These are phyloP conservation scores for Eupithecia subumbrata DNA, from an alignment of 2,888 invertebrate genomes.

Conservation along the genomic window DNA sequence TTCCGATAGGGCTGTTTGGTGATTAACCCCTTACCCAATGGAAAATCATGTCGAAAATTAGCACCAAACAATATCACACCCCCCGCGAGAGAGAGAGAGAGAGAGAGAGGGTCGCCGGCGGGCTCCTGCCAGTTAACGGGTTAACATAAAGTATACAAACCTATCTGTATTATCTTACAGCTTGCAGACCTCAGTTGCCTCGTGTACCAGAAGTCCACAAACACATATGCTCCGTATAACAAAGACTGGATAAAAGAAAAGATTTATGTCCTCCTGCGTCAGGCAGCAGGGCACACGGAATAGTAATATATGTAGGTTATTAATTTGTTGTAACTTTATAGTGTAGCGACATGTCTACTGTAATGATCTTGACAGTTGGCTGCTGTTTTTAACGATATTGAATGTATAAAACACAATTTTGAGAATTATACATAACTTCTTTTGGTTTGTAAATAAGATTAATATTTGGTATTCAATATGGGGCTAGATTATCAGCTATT, in stretches of 20 bases:
- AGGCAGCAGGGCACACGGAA: constrained; percentile 90
- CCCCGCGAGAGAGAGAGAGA: too few relatives aligned
- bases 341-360: background rate
- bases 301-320: constrained; percentile 35
- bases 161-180: constrained; percentile 64
- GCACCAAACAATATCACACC: too few relatives aligned
- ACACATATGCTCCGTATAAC: constrained; percentile 98
- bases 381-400: background rate
- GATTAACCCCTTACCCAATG: too few relatives aligned
- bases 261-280: constrained; percentile 96
- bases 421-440: background rate
- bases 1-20: too few relatives aligned
- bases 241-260: constrained; percentile 99
- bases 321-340: background rate
- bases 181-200: constrained; percentile 97
- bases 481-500: too few relatives aligned
- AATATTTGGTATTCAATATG: background rate
- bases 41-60: too few relatives aligned
- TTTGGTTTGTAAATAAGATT: background rate
- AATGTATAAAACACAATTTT: background rate
- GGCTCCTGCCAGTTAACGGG: too few relatives aligned
- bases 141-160: too few relatives aligned
- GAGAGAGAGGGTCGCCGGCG: too few relatives aligned
- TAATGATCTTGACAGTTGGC: background rate
- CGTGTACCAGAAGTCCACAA: constrained; percentile 97